A percentile compares a stretch with the other conserved stretches of the same genome.
Conservation (phyloP, 92 coral and sea anemone genomes). For the Paragorgia papillata region DNA sequence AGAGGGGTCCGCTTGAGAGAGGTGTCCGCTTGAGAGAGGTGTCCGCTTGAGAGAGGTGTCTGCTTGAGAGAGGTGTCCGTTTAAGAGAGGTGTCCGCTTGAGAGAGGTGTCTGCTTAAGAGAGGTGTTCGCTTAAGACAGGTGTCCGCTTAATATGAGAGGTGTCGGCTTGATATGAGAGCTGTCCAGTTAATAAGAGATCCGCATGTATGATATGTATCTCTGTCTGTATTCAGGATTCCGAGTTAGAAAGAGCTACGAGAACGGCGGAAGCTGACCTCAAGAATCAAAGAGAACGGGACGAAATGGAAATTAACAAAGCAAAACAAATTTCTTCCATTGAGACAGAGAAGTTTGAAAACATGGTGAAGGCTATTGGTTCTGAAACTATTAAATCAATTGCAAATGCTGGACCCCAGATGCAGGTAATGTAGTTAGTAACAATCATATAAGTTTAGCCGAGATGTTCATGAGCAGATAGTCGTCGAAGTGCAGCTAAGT, state of each 20-base stretch:
- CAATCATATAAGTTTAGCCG: no score
- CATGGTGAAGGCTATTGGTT: slow-evolving; percentile 96
- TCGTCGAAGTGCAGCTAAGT: no score
- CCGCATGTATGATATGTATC: neutral
- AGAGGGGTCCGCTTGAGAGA: no score
- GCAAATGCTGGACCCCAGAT: slow-evolving; percentile 99
- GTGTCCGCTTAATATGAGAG: no score
- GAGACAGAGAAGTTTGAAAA: slow-evolving; percentile 91
- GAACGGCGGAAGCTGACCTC: slow-evolving; percentile 81
- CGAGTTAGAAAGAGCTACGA: slow-evolving; percentile 76
- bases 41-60: no score
- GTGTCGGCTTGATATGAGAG: no score
- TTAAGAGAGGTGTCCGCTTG: no score
- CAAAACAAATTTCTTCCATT: slow-evolving; percentile 77
- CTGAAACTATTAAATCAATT: slow-evolving; percentile 95
- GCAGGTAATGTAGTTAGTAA: slow-evolving; percentile 64
- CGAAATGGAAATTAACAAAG: slow-evolving; percentile 72
- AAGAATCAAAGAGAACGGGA: slow-evolving; percentile 69
- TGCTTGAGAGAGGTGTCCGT: no score
- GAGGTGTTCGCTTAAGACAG: no score
- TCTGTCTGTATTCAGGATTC: slow-evolving; percentile 73
- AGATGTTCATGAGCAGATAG: no score
- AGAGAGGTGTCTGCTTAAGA: no score
- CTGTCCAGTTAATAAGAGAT: neutral
- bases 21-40: no score